Percentiles rank a stretch among this genome's conserved stretches.
Conservation (phyloP, 2,888 invertebrate species). For the Rhabditoides inermis region DNA sequence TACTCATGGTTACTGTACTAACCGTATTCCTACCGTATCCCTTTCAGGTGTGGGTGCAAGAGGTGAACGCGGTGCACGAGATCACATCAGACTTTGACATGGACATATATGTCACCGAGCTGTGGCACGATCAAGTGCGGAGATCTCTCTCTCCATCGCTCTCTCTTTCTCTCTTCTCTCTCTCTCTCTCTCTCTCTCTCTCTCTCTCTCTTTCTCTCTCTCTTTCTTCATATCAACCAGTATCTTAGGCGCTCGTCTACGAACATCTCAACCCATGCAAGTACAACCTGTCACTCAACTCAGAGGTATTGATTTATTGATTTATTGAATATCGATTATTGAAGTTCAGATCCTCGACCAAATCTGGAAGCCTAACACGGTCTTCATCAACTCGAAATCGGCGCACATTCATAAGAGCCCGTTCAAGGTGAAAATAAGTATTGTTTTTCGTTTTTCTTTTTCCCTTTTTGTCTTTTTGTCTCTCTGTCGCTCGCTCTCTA, state of each 20-base stretch:
- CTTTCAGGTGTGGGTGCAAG: constrained; percentile 46
- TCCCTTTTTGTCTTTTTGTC: too few species aligned
- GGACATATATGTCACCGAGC: constrained; percentile 47
- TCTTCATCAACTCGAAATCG: constrained; percentile 46
- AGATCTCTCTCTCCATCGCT: too few species aligned
- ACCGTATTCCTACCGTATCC: not conserved
- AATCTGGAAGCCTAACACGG: constrained; percentile 50
- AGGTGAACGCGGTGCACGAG: constrained; percentile 46
- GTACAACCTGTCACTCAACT: constrained; percentile 42
- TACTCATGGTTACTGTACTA: not conserved
- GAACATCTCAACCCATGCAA: constrained; percentile 47
- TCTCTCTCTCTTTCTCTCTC: too few species aligned
- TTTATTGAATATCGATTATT: not conserved
- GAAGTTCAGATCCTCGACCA: constrained; percentile 33
- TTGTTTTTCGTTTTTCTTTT: too few species aligned
- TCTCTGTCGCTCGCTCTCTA: too few species aligned
- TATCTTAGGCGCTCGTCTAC: constrained; percentile 10
- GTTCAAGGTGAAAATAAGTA: too few species aligned
- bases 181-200: too few species aligned
- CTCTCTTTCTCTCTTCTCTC: not conserved
- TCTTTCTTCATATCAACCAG: not conserved
- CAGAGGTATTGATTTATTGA: constrained; percentile 27
- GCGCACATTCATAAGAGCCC: constrained; percentile 45
- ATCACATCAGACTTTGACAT: constrained; percentile 48
- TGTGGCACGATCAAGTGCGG: constrained; percentile 39